A percentile compares a stretch with the other conserved stretches of the same genome.
Evolutionary conservation across 2,888 invertebrate genomes (phyloP).

Genomic region (Muschampia plurimacula): DNA sequence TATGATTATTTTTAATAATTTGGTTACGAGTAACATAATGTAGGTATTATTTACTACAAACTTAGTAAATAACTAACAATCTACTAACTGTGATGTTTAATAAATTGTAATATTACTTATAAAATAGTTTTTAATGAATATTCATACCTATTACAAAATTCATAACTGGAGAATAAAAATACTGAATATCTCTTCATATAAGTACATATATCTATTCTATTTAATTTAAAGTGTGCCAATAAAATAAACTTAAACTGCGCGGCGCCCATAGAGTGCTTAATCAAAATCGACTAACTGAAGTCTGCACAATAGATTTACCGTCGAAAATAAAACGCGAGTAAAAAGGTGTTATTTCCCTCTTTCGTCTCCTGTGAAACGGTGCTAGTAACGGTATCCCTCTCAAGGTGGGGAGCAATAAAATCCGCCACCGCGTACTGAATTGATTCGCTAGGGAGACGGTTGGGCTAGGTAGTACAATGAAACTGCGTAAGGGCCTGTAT

Average conservation of each 20-base stretch:
- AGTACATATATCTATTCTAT: neutral
- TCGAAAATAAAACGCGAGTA: conserved; percentile 14
- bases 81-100: too few relatives aligned
- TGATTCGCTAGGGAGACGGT: conserved; percentile 35
- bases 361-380: conserved; percentile 42
- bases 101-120: too few relatives aligned
- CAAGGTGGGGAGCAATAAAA: conserved; percentile 50
- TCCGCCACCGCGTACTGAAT: conserved; percentile 42
- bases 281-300: conserved; percentile 22
- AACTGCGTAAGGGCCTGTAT: neutral
- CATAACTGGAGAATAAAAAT: too few relatives aligned
- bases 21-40: too few relatives aligned
- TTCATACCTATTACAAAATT: too few relatives aligned
- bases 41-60: too few relatives aligned
- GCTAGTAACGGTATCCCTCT: conserved; percentile 50
- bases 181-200: too few relatives aligned
- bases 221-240: neutral
- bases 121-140: too few relatives aligned
- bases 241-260: neutral
- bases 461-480: conserved; percentile 21
- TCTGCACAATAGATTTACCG: conserved; percentile 21
- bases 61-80: too few relatives aligned
- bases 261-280: conserved; percentile 2
- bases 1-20: too few relatives aligned
- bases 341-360: conserved; percentile 40